Conservation (phyloP, 2,888 invertebrate genomes). For the Leucophenga maculata region DNA sequence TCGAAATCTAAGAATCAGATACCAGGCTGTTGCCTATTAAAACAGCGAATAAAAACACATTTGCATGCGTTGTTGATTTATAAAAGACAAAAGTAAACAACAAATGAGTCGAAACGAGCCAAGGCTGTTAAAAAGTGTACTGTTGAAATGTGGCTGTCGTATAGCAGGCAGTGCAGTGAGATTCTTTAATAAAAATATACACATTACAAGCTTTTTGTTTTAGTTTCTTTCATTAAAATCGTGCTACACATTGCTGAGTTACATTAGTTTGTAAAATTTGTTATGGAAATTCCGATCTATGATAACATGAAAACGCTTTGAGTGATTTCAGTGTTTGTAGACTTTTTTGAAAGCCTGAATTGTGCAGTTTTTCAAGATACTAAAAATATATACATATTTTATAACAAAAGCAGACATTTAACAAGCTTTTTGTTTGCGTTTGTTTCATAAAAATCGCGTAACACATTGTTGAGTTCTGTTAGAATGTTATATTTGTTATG, state of each 20-base stretch:
- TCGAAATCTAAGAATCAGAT: not conserved
- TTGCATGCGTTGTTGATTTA: conserved; percentile 16
- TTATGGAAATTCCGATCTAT: too few species aligned
- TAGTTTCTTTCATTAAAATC: not conserved
- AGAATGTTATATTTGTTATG: too few species aligned
- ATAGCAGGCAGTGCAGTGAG: not conserved
- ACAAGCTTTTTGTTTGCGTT: too few species aligned
- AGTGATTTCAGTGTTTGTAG: not conserved
- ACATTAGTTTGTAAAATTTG: too few species aligned
- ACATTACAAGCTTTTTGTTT: not conserved
- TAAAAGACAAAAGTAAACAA: conserved; percentile 6
- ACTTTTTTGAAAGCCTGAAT: not conserved
- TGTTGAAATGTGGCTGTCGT: not conserved
- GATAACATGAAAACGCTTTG: not conserved
- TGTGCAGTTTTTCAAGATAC: not conserved
- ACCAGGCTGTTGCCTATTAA: not conserved
- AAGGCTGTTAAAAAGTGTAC: not conserved
- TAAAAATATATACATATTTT: too few species aligned
- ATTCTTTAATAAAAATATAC: not conserved
- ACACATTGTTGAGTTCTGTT: too few species aligned
- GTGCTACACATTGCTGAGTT: not conserved
- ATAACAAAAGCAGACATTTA: too few species aligned
- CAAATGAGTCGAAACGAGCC: not conserved
- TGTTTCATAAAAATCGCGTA: too few species aligned
- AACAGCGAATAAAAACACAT: conserved; percentile 15